Base-by-base conservation (phyloP, 2,888 invertebrate species). In the Euplexia lucipara region DNA sequence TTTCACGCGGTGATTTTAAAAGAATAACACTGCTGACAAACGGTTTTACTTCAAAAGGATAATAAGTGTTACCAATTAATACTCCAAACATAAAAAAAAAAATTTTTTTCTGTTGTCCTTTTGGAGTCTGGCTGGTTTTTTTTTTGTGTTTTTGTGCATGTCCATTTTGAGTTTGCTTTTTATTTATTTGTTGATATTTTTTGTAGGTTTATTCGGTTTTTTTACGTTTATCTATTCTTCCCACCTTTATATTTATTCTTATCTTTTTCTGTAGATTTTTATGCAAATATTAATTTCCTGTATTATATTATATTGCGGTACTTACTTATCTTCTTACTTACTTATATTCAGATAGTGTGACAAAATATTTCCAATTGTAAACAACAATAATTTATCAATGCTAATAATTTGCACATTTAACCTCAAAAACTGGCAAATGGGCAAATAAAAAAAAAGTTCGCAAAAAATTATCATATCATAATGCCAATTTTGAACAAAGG, bases 81-180 rank as follows among this genome's bases (percentile, higher is more conserved):
- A n/a, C 18, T 9, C n/a, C n/a, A n/a, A n/a, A n/a, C n/a, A n/a
- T n/a, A n/a, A n/a, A n/a, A n/a, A n/a, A n/a, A n/a, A n/a, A n/a
- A n/a, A n/a, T 14, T 26, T 12, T 14, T 12, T 16, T 14, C 26
- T 10, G 26, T 9, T 20, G 1, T 35, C 16, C 42, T 67, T 54
- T 64, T 54, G 30, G 7, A n/a, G 26, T 44, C 12, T 5, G 39
- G 9, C 22, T 32, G 8, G 8, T 14, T 5, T 26, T 26, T 3
- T 14, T 3, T 9, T 6, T 8, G 4, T 16, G 37, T 1, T 7
- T n/a, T 18, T 62, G 39, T 39, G 16, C 22, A n/a, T 49, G 22
- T 53, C 51, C 18, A 34, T 42, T 35, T 54, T 22, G 10, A 30
- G 16, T 30, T 66, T 1, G 22, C 3, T 22, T 54, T 62, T 53